phyloP scores from a whole-genome alignment of 2,888 invertebrate genomes.

The Nephrotoma guestfalica region DNA sequence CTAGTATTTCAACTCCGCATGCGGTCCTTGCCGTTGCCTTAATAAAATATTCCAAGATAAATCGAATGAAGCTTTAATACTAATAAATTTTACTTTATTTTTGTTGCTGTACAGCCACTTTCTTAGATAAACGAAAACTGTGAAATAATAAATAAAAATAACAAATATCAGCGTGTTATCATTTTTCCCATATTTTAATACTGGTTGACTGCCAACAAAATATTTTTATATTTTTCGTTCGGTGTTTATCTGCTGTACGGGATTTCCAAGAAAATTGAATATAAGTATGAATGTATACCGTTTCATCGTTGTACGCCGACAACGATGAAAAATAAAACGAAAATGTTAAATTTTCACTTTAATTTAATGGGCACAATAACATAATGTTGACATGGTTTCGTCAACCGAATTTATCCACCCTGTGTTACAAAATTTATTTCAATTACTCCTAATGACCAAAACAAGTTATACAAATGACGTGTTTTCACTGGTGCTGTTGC shows the following conservation, averaged over 20 bases:
- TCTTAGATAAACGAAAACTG: not conserved
- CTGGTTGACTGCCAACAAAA: not conserved
- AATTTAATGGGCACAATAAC: not conserved
- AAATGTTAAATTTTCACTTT: not conserved
- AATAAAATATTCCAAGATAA: not conserved
- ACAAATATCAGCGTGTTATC: not conserved
- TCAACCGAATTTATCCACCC: not conserved
- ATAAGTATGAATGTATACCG: not conserved
- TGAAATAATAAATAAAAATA: not conserved
- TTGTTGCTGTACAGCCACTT: not conserved
- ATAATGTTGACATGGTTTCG: not conserved
- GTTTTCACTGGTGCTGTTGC: not conserved
- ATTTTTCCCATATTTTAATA: not conserved
- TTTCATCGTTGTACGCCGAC: not conserved
- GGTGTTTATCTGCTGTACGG: not conserved
- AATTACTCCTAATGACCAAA: not conserved
- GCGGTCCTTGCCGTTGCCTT: not conserved
- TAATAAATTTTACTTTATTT: not conserved
- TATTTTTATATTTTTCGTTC: not conserved
- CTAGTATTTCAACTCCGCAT: not conserved
- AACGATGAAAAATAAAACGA: not conserved
- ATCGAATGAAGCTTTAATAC: not conserved
- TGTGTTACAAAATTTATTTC: not conserved
- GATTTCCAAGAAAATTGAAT: not conserved
- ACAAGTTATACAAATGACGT: not conserved